Evolutionary conservation across 2,113 vertebrate genomes (phyloP), one percentile per base, ranked within the genome.

Genomic region (Prionailurus bengalensis): DNA sequence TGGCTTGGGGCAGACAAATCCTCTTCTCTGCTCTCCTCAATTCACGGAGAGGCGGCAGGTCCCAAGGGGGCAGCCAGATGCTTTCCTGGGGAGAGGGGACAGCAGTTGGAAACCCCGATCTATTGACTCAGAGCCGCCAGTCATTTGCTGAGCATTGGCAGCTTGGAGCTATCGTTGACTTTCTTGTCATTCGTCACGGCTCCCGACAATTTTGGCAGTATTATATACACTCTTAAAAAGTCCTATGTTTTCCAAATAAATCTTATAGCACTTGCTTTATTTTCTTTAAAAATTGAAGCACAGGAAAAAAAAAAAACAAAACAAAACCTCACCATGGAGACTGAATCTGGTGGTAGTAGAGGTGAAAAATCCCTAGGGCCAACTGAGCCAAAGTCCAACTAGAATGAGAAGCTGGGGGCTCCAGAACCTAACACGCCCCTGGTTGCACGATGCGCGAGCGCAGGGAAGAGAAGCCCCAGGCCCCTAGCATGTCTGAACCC

Each of bases 391-490:
- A 70, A 51, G 55, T 42, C 36, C 55, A 48, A 0, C 27, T 39
- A 74, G 92, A 66, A 42, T 0, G 21, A 45, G 4, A 39, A 51
- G 39, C 63, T 51, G 31, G 61, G 45, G 31, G 11, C 68, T 36
- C 61, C 31, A 42, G 68, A 33, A 21, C 12, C 21, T 10, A 6
- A 31, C 2, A 2, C 1, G 31, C 36, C 61, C 33, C 2, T 21
- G 17, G 48, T 1, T 1, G 19, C 85, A 29, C 0, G 2, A n/a
- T 3, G 31, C 61, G 36, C 16, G 19, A 14, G 33, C 0, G 5
- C n/a, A 12, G 63, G 63, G 51, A 39, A 11, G 45, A 33, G n/a
- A 74, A 27, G 61, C 51, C 61, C 53, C 3, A 27, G 15, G 48
- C 36, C 58, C 48, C 81, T 4, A 3, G 25, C 3, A 0, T 8